Evolutionary conservation across 2,113 vertebrate genomes (phyloP).

Genomic region (rat (Rattus norvegicus)): GRCr8 NC_086021.1:42974501-42975000

Average conservation of each 20-base stretch:
- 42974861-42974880: neutral
- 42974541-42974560: too few species aligned
- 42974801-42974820: neutral
- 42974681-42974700: too few species aligned
- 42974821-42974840: neutral
- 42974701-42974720: too few species aligned
- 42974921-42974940: neutral
- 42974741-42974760: neutral
- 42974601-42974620: too few species aligned
- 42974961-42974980: neutral
- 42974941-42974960: neutral
- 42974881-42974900: neutral
- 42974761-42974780: conserved; percentile 10
- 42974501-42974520: too few species aligned
- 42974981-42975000: conserved; percentile 24
- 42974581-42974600: too few species aligned
- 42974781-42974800: neutral
- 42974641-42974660: too few species aligned
- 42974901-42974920: conserved; percentile 45
- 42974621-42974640: too few species aligned
- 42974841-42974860: conserved; percentile 1
- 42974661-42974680: too few species aligned
- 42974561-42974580: too few species aligned
- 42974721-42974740: too few species aligned
- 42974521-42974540: too few species aligned